Evolutionary conservation across 30 jellyfish, hydroid and myxozoan genomes (phyloP).

Genomic region (Aurelia sp.): DNA sequence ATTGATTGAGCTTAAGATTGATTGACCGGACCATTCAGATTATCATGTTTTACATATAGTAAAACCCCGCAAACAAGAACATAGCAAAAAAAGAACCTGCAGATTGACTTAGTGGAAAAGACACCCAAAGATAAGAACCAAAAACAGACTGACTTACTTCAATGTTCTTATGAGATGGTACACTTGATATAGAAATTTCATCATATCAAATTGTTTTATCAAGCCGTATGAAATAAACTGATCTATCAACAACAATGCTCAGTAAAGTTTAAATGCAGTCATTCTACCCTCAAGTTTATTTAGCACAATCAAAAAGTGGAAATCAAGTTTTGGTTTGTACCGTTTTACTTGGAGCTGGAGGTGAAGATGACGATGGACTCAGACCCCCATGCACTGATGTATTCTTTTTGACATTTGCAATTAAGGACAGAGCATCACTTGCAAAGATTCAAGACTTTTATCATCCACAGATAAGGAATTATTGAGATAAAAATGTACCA

Average conservation of each 20-base stretch:
- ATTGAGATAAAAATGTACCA: background rate
- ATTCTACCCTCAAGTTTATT: too few relatives aligned
- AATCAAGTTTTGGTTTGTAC: background rate
- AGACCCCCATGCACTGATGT: conserved; percentile 14
- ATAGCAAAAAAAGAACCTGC: too few relatives aligned
- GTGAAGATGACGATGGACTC: background rate
- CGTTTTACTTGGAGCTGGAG: background rate
- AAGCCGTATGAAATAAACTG: too few relatives aligned
- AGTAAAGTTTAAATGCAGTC: too few relatives aligned
- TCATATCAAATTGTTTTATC: too few relatives aligned
- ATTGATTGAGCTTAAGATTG: background rate
- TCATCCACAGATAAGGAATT: conserved; percentile 1
- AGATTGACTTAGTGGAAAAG: too few relatives aligned
- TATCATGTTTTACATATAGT: background rate
- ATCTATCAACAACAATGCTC: too few relatives aligned
- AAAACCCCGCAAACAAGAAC: too few relatives aligned
- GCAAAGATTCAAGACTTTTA: background rate
- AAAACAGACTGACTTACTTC: too few relatives aligned
- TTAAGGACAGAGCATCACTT: background rate
- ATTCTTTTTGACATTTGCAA: conserved; percentile 2
- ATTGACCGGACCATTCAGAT: background rate
- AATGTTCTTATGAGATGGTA: too few relatives aligned
- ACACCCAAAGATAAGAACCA: too few relatives aligned
- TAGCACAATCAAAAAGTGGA: conserved; percentile 6
- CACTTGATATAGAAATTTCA: too few relatives aligned